Evolutionary conservation across 2,113 vertebrate species (phyloP).

Genomic region (Holacanthus passer): DNA sequence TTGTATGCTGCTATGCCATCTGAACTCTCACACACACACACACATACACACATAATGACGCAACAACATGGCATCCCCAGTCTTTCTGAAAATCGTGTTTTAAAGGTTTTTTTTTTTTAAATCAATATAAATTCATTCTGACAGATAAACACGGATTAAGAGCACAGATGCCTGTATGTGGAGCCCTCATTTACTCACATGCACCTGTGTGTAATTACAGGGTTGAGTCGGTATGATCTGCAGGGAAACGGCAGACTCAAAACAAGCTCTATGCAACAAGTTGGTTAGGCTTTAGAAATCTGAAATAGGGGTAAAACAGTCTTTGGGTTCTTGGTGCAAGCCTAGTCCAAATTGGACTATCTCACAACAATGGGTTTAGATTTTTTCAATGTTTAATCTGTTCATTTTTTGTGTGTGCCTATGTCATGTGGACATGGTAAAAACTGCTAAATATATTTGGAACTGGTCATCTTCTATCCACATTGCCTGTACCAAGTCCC

Average conservation of each 20-base stretch:
- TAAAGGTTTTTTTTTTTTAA: background rate
- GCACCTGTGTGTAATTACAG: constrained; percentile 8
- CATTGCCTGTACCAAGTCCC: background rate
- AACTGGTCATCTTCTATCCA: background rate
- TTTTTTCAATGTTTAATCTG: background rate
- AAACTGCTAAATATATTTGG: background rate
- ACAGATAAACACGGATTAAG: constrained; percentile 32
- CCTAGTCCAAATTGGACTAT: background rate
- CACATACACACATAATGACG: constrained; percentile 18
- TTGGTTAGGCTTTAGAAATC: constrained; percentile 27
- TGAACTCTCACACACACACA: constrained; percentile 12
- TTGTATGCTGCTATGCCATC: constrained; percentile 75
- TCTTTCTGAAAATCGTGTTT: background rate
- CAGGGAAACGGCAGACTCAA: constrained; percentile 22
- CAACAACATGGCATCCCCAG: constrained; percentile 1
- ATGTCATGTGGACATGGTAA: background rate
- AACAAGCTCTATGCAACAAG: constrained; percentile 66
- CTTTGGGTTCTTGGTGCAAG: constrained; percentile 1
- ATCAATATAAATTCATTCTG: background rate
- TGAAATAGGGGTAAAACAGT: constrained; percentile 48
- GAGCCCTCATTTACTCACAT: background rate
- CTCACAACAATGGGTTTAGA: background rate
- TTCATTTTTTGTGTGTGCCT: background rate
- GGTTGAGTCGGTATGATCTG: constrained; percentile 14
- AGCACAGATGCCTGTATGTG: constrained; percentile 13